Conservation (phyloP, 1,140 invertebrate species). For the Drosophila elegans region DNA sequence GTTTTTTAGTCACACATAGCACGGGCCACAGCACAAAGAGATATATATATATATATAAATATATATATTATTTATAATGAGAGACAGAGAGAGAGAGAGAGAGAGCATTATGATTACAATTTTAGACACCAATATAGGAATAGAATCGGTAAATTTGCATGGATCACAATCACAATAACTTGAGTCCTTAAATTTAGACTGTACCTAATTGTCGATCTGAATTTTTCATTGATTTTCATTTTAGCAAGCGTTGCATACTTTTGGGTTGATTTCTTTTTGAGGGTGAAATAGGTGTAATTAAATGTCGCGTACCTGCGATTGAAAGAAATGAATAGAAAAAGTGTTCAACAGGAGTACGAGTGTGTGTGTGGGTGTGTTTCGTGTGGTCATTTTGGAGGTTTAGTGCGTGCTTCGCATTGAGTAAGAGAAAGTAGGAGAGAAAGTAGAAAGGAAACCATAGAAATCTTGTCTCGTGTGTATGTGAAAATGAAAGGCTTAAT, state of each 20-base stretch:
- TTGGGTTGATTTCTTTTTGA: conserved; percentile 51
- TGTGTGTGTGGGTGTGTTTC: conserved; percentile 42
- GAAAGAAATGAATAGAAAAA: conserved; percentile 67
- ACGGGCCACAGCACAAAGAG: conserved; percentile 75
- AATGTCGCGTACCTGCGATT: conserved; percentile 76
- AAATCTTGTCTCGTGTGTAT: conserved; percentile 49
- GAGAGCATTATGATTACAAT: conserved; percentile 69
- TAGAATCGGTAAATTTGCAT: conserved; percentile 48
- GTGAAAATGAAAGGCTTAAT: conserved; percentile 57
- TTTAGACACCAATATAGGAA: conserved; percentile 77
- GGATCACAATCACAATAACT: conserved; percentile 52
- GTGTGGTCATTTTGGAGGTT: conserved; percentile 38
- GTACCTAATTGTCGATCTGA: conserved; percentile 68
- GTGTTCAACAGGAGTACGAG: conserved; percentile 48
- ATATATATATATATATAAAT: conserved; percentile 49
- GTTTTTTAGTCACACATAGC: conserved; percentile 67
- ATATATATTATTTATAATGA: conserved; percentile 54
- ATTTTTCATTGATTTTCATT: conserved; percentile 45
- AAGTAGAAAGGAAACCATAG: conserved; percentile 63
- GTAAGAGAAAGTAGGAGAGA: conserved; percentile 34
- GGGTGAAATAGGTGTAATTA: conserved; percentile 63
- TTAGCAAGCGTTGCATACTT: conserved; percentile 75
- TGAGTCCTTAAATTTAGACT: conserved; percentile 59
- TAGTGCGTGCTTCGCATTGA: conserved; percentile 72
- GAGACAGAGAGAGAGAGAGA: conserved; percentile 53